Evolutionary conservation across 53 echinoderm and acorn worm genomes (phyloP).

Genomic region (Holothuria leucospilota): DNA sequence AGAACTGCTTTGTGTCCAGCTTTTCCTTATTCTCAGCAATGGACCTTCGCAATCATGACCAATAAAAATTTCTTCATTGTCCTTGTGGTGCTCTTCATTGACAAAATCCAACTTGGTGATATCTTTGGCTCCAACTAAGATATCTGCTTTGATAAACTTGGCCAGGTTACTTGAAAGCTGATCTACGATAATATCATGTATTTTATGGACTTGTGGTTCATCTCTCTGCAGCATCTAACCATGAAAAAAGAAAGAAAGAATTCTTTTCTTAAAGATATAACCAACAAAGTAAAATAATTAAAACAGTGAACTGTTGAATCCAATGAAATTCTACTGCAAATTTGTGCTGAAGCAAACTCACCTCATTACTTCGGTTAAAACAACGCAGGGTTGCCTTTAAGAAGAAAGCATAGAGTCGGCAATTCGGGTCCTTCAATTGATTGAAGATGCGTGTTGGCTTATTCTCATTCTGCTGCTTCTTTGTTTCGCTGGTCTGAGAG

Average conservation of each 20-base stretch:
- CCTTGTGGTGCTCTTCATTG: constrained; percentile 44
- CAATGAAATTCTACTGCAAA: no score
- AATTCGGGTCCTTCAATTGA: constrained; percentile 26
- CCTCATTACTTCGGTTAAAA: constrained; percentile 28
- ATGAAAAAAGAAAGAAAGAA: no score
- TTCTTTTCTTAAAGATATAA: no score
- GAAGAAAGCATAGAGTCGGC: constrained; percentile 9
- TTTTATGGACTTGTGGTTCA: constrained; percentile 53
- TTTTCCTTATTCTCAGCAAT: constrained; percentile 46
- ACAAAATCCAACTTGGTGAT: constrained; percentile 49
- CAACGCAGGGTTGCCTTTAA: background rate
- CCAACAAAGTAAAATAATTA: no score
- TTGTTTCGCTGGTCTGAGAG: no score
- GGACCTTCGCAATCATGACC: constrained; percentile 45
- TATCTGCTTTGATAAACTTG: constrained; percentile 50
- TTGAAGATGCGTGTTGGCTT: constrained; percentile 19
- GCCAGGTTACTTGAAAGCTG: constrained; percentile 50
- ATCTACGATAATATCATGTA: constrained; percentile 51
- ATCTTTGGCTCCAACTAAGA: constrained; percentile 33
- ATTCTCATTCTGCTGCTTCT: background rate
- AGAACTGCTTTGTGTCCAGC: constrained; percentile 24
- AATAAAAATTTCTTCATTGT: constrained; percentile 35
- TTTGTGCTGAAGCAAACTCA: background rate
- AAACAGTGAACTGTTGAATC: no score
- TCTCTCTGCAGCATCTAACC: constrained; percentile 41